Conservation (phyloP, 2,113 vertebrate species). For the Orycteropus afer region DNA sequence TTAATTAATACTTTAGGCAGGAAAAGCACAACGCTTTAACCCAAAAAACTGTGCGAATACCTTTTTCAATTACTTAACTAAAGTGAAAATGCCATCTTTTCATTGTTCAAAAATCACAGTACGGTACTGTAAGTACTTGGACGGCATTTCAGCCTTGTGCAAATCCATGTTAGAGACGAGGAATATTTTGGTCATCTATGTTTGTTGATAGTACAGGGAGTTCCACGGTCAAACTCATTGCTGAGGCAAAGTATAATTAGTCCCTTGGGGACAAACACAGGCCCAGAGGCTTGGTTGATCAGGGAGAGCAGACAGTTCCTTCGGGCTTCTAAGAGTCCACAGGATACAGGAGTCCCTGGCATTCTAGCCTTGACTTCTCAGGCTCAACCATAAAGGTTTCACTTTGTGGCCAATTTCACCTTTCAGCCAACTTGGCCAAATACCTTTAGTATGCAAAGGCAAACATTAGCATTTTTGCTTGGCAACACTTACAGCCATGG, state of each 20-base stretch:
- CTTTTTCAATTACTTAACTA: neutral
- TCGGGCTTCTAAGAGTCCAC: neutral
- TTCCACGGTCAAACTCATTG: conserved; percentile 14
- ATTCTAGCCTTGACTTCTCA: neutral
- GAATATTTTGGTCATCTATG: neutral
- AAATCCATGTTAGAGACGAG: neutral
- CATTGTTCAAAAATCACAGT: neutral
- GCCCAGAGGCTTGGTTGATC: neutral
- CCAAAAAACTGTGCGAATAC: neutral
- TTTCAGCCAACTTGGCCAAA: conserved; percentile 34
- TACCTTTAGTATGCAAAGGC: neutral
- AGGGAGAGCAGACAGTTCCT: neutral
- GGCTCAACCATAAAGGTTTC: neutral
- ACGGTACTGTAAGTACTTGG: too few relatives aligned
- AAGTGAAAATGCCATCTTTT: neutral
- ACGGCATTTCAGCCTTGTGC: neutral
- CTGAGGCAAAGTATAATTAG: conserved; percentile 55
- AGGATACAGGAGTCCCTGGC: neutral
- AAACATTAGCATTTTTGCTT: neutral
- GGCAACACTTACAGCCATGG: neutral
- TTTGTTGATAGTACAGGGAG: conserved; percentile 58
- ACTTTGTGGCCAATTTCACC: neutral
- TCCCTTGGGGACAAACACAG: conserved; percentile 24
- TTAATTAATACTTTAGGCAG: conserved; percentile 38
- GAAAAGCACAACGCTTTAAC: neutral